Percentiles rank a stretch among this genome's conserved stretches.
Conservation (phyloP, 1,140 invertebrate genomes). For the Mactra quadrangularis region DNA sequence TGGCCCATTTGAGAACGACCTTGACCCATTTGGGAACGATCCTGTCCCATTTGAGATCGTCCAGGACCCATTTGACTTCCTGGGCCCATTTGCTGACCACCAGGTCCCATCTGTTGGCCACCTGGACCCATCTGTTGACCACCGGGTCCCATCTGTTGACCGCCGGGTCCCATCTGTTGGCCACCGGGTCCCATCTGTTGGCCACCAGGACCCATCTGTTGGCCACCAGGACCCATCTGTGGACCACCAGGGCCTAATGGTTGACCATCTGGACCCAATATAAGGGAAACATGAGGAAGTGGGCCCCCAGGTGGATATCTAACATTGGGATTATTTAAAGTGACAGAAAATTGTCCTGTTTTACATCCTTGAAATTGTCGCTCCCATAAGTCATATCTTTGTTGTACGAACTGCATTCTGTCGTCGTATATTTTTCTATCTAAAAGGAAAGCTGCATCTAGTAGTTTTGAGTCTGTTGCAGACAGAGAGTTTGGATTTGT, state of each 20-base stretch:
- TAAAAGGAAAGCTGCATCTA: too few relatives aligned
- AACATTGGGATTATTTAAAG: too few relatives aligned
- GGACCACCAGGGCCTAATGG: not conserved
- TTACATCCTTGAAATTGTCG: slow-evolving; percentile 1
- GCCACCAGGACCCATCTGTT: too few relatives aligned
- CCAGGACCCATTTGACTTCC: too few relatives aligned
- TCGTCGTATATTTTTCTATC: not conserved
- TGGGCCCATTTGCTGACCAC: not conserved
- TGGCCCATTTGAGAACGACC: too few relatives aligned
- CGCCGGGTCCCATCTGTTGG: too few relatives aligned
- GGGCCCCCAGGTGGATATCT: not conserved
- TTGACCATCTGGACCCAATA: not conserved
- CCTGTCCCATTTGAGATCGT: not conserved
- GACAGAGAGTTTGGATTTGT: too few relatives aligned
- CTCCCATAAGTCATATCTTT: not conserved
- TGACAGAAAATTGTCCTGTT: not conserved
- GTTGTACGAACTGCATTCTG: not conserved
- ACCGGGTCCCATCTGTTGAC: too few relatives aligned
- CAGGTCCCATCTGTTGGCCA: not conserved
- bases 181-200: too few relatives aligned
- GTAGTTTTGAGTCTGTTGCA: too few relatives aligned
- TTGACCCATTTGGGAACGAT: not conserved
- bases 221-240: too few relatives aligned
- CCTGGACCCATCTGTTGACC: too few relatives aligned
- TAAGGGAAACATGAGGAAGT: not conserved